Base-by-base conservation (phyloP, 2,888 invertebrate genomes). In the Heliconius erato region DNA sequence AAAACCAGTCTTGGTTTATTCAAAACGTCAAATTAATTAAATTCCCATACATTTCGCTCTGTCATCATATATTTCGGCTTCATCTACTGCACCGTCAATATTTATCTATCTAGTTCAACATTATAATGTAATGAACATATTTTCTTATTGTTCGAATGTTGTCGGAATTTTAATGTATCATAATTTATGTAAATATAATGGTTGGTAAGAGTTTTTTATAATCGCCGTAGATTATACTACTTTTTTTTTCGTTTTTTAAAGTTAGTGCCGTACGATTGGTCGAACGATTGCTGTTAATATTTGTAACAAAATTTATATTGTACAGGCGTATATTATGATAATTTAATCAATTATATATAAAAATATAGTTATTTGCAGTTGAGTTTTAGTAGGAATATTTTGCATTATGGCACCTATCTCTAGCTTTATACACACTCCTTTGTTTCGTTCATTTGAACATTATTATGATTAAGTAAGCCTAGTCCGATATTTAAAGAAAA, bases 181-280 rank as follows among this genome's bases (percentile, higher is more conserved):
- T n/a, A 87, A 88, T 88, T 89, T 86, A 85, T 89, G 89, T 90
- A 90, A 86, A 89, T 89, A 89, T 83, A 83, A 85, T 82, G 84
- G 82, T 81, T 28, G 19, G 9, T 81, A 68, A 35, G 80, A 76
- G 79, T 26, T 54, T 72, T 74, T 72, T 77, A 77, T 40, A 67
- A 72, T 71, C n/a, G n/a, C 32, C 69, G 40, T 69, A 81, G 65
- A 19, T 65, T 86, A 86, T 16, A 49, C 12, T 0, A 19, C 23
- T 28, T 54, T 74, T 54, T 59, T 54, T 9, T 74, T 54, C 3
- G 5, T 54, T 54, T 54, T 74, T 28, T 16, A n/a, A 19, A 28
- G 28, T 49, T 54, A n/a, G 32, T 28, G 9, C 44, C 16, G 26
- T n/a, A 40, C 16, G 16, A 16, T 28, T n/a, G 59, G n/a, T 44